Percentiles rank a stretch among this genome's conserved stretches.
phyloP scores from a whole-genome alignment of 2,113 vertebrate species.

The Apodemus speciosus region DNA sequence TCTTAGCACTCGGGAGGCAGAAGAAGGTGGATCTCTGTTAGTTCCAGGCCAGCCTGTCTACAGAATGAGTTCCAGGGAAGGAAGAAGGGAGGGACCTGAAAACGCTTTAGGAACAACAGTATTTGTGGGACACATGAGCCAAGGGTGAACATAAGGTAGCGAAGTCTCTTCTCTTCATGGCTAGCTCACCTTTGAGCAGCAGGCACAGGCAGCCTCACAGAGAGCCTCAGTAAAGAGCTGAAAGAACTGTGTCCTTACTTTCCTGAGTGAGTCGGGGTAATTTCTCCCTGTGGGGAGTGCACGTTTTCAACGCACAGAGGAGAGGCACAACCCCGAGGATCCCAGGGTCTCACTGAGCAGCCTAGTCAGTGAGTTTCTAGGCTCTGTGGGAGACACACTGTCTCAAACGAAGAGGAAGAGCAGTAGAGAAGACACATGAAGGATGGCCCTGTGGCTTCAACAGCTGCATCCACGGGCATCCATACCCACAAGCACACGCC shows the following conservation, averaged over 20 bases:
- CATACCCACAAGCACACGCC: neutral
- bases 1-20: too few species aligned
- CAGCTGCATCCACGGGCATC: neutral
- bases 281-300: neutral
- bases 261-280: neutral
- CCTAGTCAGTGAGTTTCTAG: neutral
- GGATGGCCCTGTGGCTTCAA: neutral
- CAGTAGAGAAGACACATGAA: neutral
- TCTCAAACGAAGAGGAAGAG: neutral
- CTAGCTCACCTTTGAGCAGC: neutral
- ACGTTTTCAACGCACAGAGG: neutral
- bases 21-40: too few species aligned
- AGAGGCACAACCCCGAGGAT: neutral
- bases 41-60: too few species aligned
- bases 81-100: neutral
- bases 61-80: too few species aligned
- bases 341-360: neutral
- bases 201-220: neutral
- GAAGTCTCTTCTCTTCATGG: neutral
- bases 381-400: neutral
- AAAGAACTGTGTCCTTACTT: neutral
- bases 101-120: neutral
- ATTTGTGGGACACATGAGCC: neutral
- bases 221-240: neutral
- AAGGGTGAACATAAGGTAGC: neutral